Base-by-base conservation (phyloP, 2,888 invertebrate species). In the Ommatoiulus sabulosus region DNA sequence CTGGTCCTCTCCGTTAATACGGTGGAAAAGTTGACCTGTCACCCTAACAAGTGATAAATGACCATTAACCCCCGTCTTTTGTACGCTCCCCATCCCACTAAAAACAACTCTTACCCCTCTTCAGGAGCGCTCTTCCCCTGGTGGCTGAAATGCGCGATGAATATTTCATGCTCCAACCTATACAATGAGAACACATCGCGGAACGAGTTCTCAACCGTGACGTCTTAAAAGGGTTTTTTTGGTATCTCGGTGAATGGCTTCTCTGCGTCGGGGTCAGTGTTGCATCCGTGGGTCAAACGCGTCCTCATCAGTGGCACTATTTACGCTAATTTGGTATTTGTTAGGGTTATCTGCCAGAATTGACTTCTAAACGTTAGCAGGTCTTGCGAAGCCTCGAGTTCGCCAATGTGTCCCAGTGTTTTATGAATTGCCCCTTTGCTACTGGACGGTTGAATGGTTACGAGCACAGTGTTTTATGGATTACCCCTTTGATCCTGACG, bases 11-110 rank as follows among this genome's bases (percentile, higher is more conserved):
- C 20, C 20, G 24, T 72, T 72, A 72, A 72, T 72, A 72, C 10
- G 72, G 72, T 72, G 72, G 72, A 72, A 72, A 72, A 72, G 72
- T 72, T 72, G 72, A 72, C 72, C 72, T 24, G 72, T 72, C 72
- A 72, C 72, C 72, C 72, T 72, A 72, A 72, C 72, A 72, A 72
- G 72, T 72, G 72, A 72, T 72, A 72, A 72, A 72, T 72, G 24
- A 72, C 72, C 72, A 72, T 72, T 72, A 72, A 72, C 63, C 72
- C 72, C 72, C 72, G 24, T 72, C 72, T 72, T 72, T 72, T 72
- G 72, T 72, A 8, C 63, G 15, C 52, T 57, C 52, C 52, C 52
- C 8, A 57, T 6, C 63, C 63, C 63, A 63, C 63, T 63, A 63
- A 63, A 63, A 63, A 63, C 72, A 72, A 20, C 10, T 3, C 72